These are phyloP conservation scores for Neopelma chrysocephalum DNA, from an alignment of 2,797 vertebrate species.

Conservation along the genomic window DNA sequence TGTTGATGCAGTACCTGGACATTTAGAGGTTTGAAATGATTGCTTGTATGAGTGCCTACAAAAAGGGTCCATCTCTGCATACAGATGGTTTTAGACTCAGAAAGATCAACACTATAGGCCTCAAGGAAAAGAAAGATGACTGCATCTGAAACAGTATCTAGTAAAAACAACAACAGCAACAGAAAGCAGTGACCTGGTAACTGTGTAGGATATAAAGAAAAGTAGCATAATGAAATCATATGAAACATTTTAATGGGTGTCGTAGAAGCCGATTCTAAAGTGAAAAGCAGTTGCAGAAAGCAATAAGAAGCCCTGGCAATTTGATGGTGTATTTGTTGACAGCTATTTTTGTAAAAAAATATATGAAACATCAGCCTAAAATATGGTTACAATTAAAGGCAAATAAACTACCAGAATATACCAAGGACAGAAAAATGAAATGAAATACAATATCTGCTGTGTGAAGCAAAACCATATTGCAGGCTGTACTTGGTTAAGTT, in stretches of 20 bases:
- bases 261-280: background rate
- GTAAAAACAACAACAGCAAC: background rate
- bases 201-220: background rate
- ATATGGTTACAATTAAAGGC: background rate
- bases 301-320: accelerated
- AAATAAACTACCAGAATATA: background rate
- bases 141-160: background rate
- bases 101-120: background rate
- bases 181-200: background rate
- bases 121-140: background rate
- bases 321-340: background rate
- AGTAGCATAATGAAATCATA: background rate
- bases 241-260: background rate
- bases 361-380: background rate
- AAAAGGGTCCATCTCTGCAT: background rate
- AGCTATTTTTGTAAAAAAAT: background rate
- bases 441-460: background rate
- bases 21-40: background rate
- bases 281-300: background rate
- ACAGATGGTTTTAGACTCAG: background rate
- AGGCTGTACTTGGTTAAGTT: background rate
- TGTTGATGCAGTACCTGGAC: background rate
- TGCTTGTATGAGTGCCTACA: background rate
- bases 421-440: background rate
- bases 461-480: background rate